Conservation (phyloP, 2,113 vertebrate species). For the Dipodomys stephensi region DNA sequence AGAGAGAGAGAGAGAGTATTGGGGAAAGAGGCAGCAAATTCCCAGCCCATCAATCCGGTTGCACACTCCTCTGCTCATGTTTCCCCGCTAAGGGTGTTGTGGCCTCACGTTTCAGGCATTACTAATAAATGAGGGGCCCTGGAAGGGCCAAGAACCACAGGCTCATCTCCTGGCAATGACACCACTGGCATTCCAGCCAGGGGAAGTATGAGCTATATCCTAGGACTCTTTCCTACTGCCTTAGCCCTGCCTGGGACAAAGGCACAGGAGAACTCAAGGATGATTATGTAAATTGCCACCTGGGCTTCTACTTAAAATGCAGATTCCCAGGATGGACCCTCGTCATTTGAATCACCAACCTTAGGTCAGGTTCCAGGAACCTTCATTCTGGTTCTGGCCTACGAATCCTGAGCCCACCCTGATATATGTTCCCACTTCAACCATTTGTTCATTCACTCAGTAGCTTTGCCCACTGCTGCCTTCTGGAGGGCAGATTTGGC, state of each 20-base stretch:
- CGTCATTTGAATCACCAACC: not conserved
- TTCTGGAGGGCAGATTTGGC: not conserved
- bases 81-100: slow-evolving; percentile 71
- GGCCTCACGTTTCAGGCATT: slow-evolving; percentile 88
- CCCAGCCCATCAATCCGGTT: slow-evolving; percentile 78
- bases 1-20: not conserved
- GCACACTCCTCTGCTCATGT: slow-evolving; percentile 81
- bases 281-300: not conserved
- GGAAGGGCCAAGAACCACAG: slow-evolving; percentile 63
- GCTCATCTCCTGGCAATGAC: slow-evolving; percentile 61
- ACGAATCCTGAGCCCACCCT: not conserved
- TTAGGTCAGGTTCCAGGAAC: not conserved
- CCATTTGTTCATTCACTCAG: not conserved
- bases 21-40: slow-evolving; percentile 20
- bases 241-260: not conserved
- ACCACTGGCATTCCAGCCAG: not conserved
- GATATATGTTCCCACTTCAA: rapidly evolving
- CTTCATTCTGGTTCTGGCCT: not conserved
- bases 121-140: slow-evolving; percentile 88
- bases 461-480: not conserved
- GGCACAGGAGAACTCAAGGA: not conserved
- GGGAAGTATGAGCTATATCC: not conserved
- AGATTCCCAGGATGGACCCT: not conserved
- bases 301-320: not conserved
- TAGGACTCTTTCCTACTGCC: not conserved